Base-by-base conservation (phyloP, 1,140 invertebrate species). In the Arctopsyche grandis region DNA sequence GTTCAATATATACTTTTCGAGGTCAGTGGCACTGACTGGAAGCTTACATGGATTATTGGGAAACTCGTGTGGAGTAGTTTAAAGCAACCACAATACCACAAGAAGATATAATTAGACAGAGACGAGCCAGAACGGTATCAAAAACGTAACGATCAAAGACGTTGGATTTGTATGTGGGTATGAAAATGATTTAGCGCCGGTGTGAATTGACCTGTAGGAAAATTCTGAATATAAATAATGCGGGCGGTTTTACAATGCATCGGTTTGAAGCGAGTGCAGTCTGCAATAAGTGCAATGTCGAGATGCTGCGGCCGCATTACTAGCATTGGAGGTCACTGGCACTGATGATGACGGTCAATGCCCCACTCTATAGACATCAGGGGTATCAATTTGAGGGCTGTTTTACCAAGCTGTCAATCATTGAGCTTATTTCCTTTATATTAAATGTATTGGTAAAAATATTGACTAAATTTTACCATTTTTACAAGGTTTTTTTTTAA, bases 241-340 rank as follows among this genome's bases (percentile, higher is more conserved):
- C 12, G 48, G 12, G 7, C 4, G 22, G 71, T 63, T 12, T 12
- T 22, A 7, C 29, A 5, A 7, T 14, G 0, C 38, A 14, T 9
- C 69, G 46, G 14, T 24, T 26, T 66, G 5, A 21, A 66, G n/a
- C 24, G 66, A 69, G 69, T 71, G 29, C 69, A 46, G 19, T 26
- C 24, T 44, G 60, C 71, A 46, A 74, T 58, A 43, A 70, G 26
- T 44, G 24, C 69, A 70, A 19, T 16, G 46, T 3, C 43, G 74
- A 63, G 74, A 76, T 76, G 52, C 24, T 14, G 9, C 74, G 74
- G 56, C 74, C 74, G 74, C 74, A 76, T 76, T 76, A 76, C 74
- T 63, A n/a, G 56, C 74, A 76, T 76, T 76, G 74, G 74, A 82
- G 81, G 81, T 82, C 81, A 80, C 21, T 82, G 81, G 81, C 81